Evolutionary conservation across 1,140 invertebrate species (phyloP).

Genomic region (Melipona quadrifasciata): DNA sequence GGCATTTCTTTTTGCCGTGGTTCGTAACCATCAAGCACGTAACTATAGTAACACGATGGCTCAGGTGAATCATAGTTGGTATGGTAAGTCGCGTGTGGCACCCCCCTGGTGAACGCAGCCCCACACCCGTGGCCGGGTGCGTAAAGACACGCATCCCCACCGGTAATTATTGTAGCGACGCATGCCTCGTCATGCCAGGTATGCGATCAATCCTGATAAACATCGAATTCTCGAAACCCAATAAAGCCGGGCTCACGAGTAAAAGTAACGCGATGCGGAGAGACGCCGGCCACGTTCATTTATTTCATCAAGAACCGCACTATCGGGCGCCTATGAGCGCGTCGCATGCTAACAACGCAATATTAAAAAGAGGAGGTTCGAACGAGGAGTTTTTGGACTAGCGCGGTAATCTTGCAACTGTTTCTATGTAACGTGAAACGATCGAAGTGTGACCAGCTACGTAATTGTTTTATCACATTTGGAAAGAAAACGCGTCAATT

Average conservation of each 20-base stretch:
- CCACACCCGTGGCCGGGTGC: constrained; percentile 45
- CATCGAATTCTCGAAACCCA: constrained; percentile 59
- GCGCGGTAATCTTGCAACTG: neutral
- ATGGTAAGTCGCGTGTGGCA: constrained; percentile 61
- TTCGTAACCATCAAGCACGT: constrained; percentile 37
- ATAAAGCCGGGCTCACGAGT: constrained; percentile 7
- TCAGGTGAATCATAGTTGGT: constrained; percentile 70
- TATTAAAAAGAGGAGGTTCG: neutral
- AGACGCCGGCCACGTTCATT: neutral
- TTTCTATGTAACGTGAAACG: neutral
- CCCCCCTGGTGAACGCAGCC: constrained; percentile 47
- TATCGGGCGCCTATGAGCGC: neutral
- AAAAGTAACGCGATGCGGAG: constrained; percentile 1
- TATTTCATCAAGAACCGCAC: neutral
- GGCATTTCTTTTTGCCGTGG: neutral
- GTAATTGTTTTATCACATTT: no score
- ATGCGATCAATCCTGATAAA: constrained; percentile 62
- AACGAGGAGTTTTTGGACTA: neutral
- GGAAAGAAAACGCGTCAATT: no score
- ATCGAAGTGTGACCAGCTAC: no score
- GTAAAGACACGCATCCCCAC: constrained; percentile 67
- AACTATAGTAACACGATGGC: constrained; percentile 63
- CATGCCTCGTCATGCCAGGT: constrained; percentile 69
- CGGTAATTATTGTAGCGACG: constrained; percentile 66
- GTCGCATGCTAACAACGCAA: neutral